Evolutionary conservation across 2,113 vertebrate genomes (phyloP).

Genomic region (Hydrolagus affinis): DNA sequence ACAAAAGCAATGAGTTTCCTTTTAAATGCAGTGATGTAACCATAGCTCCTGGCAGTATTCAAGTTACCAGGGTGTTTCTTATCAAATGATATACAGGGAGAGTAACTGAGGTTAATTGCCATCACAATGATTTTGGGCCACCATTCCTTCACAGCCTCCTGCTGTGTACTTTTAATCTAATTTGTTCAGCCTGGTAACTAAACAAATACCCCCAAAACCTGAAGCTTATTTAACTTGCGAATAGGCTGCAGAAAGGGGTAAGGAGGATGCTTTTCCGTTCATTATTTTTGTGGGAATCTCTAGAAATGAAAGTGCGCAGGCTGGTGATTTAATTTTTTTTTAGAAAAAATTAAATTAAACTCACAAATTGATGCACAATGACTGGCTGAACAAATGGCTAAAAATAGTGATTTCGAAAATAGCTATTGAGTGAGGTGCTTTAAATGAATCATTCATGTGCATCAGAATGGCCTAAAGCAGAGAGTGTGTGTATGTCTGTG

Average conservation of each 20-base stretch:
- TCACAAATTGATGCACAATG: background rate
- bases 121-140: slow-evolving; percentile 38
- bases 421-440: background rate
- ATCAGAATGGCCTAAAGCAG: slow-evolving; percentile 8
- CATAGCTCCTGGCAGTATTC: background rate
- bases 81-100: background rate
- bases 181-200: slow-evolving; percentile 51
- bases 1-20: too few relatives aligned
- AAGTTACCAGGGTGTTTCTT: background rate
- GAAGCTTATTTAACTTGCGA: slow-evolving; percentile 41
- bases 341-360: background rate
- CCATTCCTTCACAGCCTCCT: slow-evolving; percentile 39
- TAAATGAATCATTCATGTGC: slow-evolving; percentile 16
- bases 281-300: background rate
- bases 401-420: slow-evolving; percentile 13
- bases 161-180: slow-evolving; percentile 50
- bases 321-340: background rate
- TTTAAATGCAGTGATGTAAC: too few relatives aligned
- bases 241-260: background rate
- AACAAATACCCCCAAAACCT: slow-evolving; percentile 49
- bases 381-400: background rate
- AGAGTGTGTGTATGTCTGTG: background rate
- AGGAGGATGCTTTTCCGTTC: too few relatives aligned
- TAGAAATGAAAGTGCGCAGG: background rate
- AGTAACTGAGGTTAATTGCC: slow-evolving; percentile 45